Conservation (phyloP, 2,888 invertebrate genomes). For the Clepsis dumicolana region DNA sequence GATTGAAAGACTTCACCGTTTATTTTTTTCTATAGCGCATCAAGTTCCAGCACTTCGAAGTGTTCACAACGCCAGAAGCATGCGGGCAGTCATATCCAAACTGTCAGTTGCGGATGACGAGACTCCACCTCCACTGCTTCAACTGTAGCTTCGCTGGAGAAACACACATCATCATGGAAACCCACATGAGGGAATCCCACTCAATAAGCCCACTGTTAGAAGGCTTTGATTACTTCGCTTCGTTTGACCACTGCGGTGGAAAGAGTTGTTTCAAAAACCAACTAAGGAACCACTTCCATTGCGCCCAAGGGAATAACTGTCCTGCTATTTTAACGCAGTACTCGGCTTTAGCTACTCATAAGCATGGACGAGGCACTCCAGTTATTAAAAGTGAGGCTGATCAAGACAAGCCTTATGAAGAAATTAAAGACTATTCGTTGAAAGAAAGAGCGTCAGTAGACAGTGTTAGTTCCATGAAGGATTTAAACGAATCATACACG, state of each 20-base stretch:
- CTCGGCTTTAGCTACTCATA: constrained; percentile 81
- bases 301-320: constrained; percentile 80
- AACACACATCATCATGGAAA: constrained; percentile 90
- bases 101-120: constrained; percentile 89
- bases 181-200: constrained; percentile 95
- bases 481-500: constrained; percentile 67
- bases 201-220: constrained; percentile 93
- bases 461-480: constrained; percentile 73
- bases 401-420: constrained; percentile 74
- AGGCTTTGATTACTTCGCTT: constrained; percentile 93
- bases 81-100: constrained; percentile 90
- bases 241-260: constrained; percentile 80
- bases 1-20: neutral
- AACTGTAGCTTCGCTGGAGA: constrained; percentile 95
- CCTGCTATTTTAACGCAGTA: constrained; percentile 82
- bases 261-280: constrained; percentile 83
- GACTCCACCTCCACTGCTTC: constrained; percentile 94
- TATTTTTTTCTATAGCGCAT: constrained; percentile 72
- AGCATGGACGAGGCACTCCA: constrained; percentile 79
- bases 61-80: constrained; percentile 85
- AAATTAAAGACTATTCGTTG: constrained; percentile 83
- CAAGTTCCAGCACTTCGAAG: constrained; percentile 88
- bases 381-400: constrained; percentile 76
- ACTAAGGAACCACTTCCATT: constrained; percentile 79
- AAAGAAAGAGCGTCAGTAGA: constrained; percentile 81